These are phyloP conservation scores for Mystacornis crossleyi DNA, from an alignment of 2,113 vertebrate genomes.

Conservation along the genomic window DNA sequence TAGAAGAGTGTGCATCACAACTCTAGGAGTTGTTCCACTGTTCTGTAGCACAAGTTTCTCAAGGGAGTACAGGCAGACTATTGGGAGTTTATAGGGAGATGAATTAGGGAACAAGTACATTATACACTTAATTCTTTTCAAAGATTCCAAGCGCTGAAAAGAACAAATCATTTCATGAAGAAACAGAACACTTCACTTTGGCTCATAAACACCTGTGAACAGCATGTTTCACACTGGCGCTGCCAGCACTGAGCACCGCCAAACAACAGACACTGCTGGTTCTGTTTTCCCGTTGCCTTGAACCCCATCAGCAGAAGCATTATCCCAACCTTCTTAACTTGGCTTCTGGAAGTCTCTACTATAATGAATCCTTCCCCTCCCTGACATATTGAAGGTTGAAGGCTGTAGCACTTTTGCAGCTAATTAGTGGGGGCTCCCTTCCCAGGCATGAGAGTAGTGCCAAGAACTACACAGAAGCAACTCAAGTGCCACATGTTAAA, in stretches of 20 bases:
- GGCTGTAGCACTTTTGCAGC: conserved; percentile 46
- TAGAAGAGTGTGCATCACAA: background rate
- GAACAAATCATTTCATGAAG: conserved; percentile 31
- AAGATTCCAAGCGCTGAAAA: background rate
- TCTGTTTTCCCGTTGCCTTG: conserved; percentile 12
- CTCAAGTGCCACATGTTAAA: conserved; percentile 39
- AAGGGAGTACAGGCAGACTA: background rate
- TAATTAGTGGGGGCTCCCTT: conserved; percentile 54
- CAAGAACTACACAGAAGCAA: conserved; percentile 55
- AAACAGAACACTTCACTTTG: conserved; percentile 23
- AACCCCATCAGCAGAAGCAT: conserved; percentile 25
- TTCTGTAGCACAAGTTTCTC: background rate
- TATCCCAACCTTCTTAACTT: conserved; percentile 32
- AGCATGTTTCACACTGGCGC: conserved; percentile 25
- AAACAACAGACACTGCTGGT: conserved; percentile 40
- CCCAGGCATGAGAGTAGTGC: background rate
- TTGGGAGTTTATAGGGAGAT: background rate
- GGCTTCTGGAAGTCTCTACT: conserved; percentile 23
- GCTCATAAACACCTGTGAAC: conserved; percentile 56
- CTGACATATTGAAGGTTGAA: conserved; percentile 58
- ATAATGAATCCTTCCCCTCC: conserved; percentile 42
- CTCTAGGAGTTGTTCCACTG: background rate
- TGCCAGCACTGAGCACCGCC: conserved; percentile 19
- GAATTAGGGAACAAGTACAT: background rate
- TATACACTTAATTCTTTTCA: conserved; percentile 21